Conservation (phyloP, 2,113 vertebrate genomes). For the Dascyllus trimaculatus region DNA sequence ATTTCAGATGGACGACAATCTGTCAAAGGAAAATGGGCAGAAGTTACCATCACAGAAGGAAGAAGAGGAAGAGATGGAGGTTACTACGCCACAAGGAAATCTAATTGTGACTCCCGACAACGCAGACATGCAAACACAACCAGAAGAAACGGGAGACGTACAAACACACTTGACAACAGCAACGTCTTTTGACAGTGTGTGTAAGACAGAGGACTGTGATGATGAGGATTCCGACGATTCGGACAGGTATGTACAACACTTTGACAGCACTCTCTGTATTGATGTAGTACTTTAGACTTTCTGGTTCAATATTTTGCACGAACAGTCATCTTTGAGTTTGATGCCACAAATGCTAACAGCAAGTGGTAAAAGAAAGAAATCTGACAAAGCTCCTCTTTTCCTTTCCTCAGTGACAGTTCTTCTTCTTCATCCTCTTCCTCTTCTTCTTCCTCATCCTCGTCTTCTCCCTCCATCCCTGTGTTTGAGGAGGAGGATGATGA, state of each 20-base stretch:
- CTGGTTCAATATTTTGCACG: no score
- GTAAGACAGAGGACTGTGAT: not conserved
- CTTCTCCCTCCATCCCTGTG: constrained; percentile 24
- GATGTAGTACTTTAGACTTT: no score
- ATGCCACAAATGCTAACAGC: no score
- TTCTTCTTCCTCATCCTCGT: constrained; percentile 62
- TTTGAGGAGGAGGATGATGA: constrained; percentile 63
- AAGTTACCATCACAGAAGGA: not conserved
- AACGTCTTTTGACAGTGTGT: not conserved
- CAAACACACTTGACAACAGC: not conserved
- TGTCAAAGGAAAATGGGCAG: not conserved
- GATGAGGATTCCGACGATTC: constrained; percentile 52
- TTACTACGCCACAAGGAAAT: constrained; percentile 18
- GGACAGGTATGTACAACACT: constrained; percentile 61
- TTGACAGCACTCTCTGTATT: no score
- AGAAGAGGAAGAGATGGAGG: constrained; percentile 44
- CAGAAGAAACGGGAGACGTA: not conserved
- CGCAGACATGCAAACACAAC: not conserved
- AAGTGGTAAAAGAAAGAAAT: not conserved
- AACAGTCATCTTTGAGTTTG: no score
- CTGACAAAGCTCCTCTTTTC: not conserved
- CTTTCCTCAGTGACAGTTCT: constrained; percentile 67
- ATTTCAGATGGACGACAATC: constrained; percentile 48
- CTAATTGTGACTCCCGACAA: not conserved
- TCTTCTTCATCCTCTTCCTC: constrained; percentile 70